These are phyloP conservation scores for Scaptodrosophila lebanonensis DNA, from an alignment of 1,140 invertebrate genomes.

Conservation along the genomic window DNA sequence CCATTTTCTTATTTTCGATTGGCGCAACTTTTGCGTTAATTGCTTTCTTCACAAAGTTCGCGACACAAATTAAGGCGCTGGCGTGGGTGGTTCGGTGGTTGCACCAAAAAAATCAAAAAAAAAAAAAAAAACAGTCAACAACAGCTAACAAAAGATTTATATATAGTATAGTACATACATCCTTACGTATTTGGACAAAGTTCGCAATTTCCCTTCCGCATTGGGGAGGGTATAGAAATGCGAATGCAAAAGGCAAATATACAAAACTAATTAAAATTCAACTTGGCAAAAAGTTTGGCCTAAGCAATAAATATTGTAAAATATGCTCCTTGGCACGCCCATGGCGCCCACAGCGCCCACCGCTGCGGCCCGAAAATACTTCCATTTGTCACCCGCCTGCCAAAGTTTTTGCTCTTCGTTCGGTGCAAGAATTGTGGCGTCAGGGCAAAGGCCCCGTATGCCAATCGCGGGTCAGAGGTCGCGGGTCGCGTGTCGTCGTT, in stretches of 20 bases:
- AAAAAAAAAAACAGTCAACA: neutral
- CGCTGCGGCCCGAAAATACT: constrained; percentile 37
- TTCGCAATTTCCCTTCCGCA: too few relatives aligned
- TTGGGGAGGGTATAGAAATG: constrained; percentile 15
- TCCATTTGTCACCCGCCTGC: constrained; percentile 70
- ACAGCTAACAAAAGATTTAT: constrained; percentile 49
- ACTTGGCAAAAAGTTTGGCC: constrained; percentile 68
- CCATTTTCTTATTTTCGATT: constrained; percentile 14
- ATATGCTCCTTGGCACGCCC: constrained; percentile 47
- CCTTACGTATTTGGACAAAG: too few relatives aligned
- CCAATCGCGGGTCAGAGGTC: too few relatives aligned
- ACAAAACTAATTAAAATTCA: constrained; percentile 75
- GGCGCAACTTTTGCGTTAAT: constrained; percentile 42
- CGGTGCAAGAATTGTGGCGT: too few relatives aligned
- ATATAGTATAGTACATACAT: too few relatives aligned
- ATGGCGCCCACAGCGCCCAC: neutral
- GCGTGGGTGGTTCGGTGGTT: constrained; percentile 10
- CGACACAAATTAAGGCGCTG: constrained; percentile 36
- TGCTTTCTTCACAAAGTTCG: constrained; percentile 49
- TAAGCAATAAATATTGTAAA: constrained; percentile 74
- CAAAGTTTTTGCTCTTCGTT: constrained; percentile 56
- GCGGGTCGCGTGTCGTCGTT: too few relatives aligned
- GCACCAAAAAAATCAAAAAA: neutral
- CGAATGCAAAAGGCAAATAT: constrained; percentile 45
- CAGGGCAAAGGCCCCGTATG: too few relatives aligned